Evolutionary conservation across 1,140 invertebrate genomes (phyloP), one percentile per base, ranked within the genome.

Genomic region (Anastrepha ludens): DNA sequence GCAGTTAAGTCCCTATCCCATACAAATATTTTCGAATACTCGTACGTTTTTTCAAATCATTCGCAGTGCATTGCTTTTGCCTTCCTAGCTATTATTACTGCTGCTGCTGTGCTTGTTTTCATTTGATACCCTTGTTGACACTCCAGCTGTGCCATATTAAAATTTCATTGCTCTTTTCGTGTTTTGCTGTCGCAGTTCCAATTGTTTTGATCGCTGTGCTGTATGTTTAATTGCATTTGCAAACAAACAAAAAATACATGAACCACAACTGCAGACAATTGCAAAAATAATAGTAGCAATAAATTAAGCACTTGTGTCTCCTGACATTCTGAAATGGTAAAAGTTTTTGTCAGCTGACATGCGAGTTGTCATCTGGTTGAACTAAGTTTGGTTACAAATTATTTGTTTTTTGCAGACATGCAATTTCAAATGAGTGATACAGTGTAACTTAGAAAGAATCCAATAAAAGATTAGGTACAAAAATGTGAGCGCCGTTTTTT

Each of bases 261-360:
- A 58, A 81, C 74, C 74, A 81, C 74, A 81, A 81, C 41, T 81
- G 74, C 74, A 55, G 74, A 74, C 47, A 81, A 81, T 58, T 74
- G 44, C 41, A 47, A 15, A 74, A 17, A n/a, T 74, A 74, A 74
- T 47, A 47, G 39, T 81, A n/a, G 74, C 3, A 81, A 81, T 81
- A 81, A 81, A 81, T 81, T 81, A 29, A 9, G 20, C 20, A 55
- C 2, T 55, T 55, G 50, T 78, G 50, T 9, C 64, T 8, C 29
- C 39, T 2, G 64, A 13, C 17, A 9, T 58, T 81, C 55, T 47
- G 74, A 11, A 20, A 39, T 20, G 15, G 8, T n/a, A 11, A 81
- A 58, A 55, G 47, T 55, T 55, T 74, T 47, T 74, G 39, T 47
- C 67, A 74, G 15, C 11, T 74, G 15, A 17, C 39, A 74, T 13